phyloP scores from a whole-genome alignment of 2,113 vertebrate genomes.

The Rissa tridactyla region DNA sequence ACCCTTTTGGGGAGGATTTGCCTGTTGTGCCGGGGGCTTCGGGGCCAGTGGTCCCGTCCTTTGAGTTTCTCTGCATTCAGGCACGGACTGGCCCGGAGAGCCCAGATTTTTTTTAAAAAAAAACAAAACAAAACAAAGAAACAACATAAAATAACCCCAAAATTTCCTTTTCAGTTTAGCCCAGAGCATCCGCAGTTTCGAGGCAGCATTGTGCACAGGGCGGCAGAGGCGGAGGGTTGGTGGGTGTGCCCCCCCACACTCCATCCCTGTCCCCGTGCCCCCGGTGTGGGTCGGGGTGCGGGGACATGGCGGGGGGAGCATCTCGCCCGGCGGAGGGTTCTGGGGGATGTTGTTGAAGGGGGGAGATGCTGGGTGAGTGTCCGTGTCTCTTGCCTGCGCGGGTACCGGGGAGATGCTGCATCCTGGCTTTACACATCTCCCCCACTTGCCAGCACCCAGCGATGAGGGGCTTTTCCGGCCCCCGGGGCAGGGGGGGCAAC shows the following conservation, averaged over 20 bases:
- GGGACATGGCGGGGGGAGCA: neutral
- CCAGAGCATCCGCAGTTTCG: neutral
- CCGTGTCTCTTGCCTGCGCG: neutral
- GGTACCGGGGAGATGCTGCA: neutral
- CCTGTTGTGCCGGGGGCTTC: neutral
- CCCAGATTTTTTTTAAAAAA: neutral
- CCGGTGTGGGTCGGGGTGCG: fast-evolving
- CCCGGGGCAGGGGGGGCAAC: fast-evolving
- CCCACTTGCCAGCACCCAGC: neutral
- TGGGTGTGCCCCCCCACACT: neutral
- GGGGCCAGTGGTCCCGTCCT: fast-evolving
- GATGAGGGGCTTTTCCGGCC: fast-evolving
- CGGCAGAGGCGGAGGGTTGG: slow-evolving; percentile 68
- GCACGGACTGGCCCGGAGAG: neutral
- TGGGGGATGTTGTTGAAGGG: neutral
- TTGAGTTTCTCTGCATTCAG: fast-evolving
- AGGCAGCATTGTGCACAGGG: slow-evolving; percentile 79
- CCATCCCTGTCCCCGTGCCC: neutral
- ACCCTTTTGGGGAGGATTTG: neutral
- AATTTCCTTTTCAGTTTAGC: slow-evolving; percentile 38
- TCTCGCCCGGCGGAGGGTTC: neutral
- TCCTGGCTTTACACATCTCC: slow-evolving; percentile 21
- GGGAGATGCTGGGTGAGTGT: neutral
- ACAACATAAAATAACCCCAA: neutral
- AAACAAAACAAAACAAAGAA: too few relatives aligned